phyloP scores from a whole-genome alignment of 2,113 vertebrate species.

The Triplophysa dalaica region DNA sequence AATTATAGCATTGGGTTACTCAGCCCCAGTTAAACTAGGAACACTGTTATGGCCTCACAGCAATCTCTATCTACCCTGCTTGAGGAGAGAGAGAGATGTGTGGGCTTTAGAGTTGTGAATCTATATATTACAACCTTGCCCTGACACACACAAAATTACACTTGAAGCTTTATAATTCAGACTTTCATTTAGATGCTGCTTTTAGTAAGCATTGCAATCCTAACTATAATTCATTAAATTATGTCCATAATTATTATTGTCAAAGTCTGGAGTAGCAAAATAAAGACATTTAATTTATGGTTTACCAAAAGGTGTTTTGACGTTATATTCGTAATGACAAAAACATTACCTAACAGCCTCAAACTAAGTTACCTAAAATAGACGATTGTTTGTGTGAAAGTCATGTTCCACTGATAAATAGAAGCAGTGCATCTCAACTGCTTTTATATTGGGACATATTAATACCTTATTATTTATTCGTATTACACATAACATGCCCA shows the following conservation, averaged over 20 bases:
- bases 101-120: conserved; percentile 7
- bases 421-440: too few relatives aligned
- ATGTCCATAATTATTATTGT: too few relatives aligned
- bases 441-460: too few relatives aligned
- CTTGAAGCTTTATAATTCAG: not conserved
- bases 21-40: conserved; percentile 42
- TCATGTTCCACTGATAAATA: not conserved
- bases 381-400: not conserved
- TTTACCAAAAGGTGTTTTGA: not conserved
- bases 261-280: too few relatives aligned
- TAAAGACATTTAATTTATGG: not conserved
- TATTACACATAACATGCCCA: too few relatives aligned
- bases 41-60: conserved; percentile 46
- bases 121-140: not conserved
- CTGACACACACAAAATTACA: not conserved
- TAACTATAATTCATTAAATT: not conserved
- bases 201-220: not conserved
- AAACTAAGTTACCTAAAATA: too few relatives aligned
- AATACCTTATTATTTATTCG: too few relatives aligned
- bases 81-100: not conserved
- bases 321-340: not conserved
- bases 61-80: conserved; percentile 14
- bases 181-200: not conserved
- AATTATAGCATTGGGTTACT: conserved; percentile 69
- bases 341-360: too few relatives aligned